These are phyloP conservation scores for Acropora yongei DNA, from an alignment of 64 coral and sea anemone genomes.

Conservation along the genomic window DNA sequence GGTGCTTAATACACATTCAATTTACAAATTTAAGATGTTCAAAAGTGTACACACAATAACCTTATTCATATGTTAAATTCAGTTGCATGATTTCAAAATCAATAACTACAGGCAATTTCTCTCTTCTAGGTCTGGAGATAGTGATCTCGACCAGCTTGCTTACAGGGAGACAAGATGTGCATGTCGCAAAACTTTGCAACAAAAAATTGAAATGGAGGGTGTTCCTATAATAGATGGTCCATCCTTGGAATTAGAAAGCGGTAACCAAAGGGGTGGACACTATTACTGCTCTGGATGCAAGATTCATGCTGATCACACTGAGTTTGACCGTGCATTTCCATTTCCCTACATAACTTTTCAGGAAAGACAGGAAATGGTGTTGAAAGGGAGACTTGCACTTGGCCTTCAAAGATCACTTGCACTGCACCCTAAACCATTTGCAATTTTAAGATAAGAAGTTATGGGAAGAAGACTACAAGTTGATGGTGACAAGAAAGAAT, in stretches of 20 bases:
- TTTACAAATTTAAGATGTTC: no score
- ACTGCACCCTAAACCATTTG: not conserved
- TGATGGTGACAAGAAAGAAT: not conserved
- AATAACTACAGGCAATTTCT: no score
- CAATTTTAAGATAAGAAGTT: slow-evolving; percentile 2
- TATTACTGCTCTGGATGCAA: slow-evolving; percentile 23
- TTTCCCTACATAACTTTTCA: not conserved
- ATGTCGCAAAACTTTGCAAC: slow-evolving; percentile 1
- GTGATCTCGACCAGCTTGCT: slow-evolving; percentile 21
- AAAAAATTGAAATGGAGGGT: not conserved
- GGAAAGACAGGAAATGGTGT: slow-evolving; percentile 26
- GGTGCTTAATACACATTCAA: no score
- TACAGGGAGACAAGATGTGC: slow-evolving; percentile 26
- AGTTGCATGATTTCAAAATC: no score
- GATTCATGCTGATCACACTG: not conserved
- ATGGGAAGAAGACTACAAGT: not conserved
- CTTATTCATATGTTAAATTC: no score
- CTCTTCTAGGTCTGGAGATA: not conserved
- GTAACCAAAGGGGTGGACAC: slow-evolving; percentile 22
- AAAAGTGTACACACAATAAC: no score
- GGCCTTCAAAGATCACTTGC: not conserved
- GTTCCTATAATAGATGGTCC: not conserved
- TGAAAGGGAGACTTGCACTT: not conserved
- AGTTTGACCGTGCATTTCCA: not conserved
- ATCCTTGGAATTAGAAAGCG: slow-evolving; percentile 24